Evolutionary conservation across 2,113 vertebrate genomes (phyloP), one percentile per base, ranked within the genome.

Genomic region (Chaetura pelagica): DNA sequence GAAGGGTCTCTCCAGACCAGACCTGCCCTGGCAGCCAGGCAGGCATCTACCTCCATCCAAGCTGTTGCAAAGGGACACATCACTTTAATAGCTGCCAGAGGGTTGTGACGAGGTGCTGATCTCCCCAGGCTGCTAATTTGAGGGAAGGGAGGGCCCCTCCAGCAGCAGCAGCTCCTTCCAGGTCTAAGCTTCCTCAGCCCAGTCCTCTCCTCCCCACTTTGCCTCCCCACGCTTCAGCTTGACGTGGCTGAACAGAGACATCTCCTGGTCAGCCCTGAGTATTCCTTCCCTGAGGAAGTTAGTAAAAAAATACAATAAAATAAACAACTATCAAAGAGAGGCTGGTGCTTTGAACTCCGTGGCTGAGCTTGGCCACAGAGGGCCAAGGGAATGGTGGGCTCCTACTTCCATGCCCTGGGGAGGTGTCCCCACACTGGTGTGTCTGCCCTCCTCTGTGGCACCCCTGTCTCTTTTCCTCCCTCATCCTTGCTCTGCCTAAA

Each of bases 171-270:
- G 48, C 34, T 87, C 51, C 57, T 44, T 83, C 68, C 48, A 66
- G 29, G 40, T 90, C 74, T 75, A 57, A 75, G 61, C 34, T 82
- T 87, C 23, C 63, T 77, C 52, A 3, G 75, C 48, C 49, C 46
- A 72, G 29, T 42, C 40, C 35, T 81, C 72, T 67, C 64, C 77
- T 82, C 61, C 61, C 48, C 2, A 6, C 71, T 64, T 71, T 74
- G 58, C 40, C n/a, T 61, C 46, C 0, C 0, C 1, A 8, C 32
- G 1, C 44, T 90, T 90, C 67, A 44, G 76, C 38, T 84, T 3
- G 29, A 62, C 2, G 2, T 55, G 77, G 96, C 90, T 95, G 91
- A 89, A 94, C 40, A 94, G 94, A 91, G 96, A 93, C 96, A 97
- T 83, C 96, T 97, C 94, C 93, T 95, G 96, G 95, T 82, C 90